A percentile compares a stretch with the other conserved stretches of the same genome.
Conservation (phyloP, 2,113 vertebrate genomes). For the Lamprotornis superbus region DNA sequence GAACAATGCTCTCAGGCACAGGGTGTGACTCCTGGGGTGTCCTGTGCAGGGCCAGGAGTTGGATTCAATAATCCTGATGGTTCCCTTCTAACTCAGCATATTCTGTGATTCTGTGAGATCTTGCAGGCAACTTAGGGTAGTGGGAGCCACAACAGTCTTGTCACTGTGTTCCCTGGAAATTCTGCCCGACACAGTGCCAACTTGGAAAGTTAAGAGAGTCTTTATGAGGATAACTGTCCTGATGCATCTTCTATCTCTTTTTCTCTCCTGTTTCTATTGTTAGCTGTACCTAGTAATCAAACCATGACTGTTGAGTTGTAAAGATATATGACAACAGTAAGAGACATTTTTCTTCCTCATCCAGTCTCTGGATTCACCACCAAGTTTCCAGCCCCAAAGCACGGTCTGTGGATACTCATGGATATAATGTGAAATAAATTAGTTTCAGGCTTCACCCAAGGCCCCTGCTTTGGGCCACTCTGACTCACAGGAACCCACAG, state of each 20-base stretch:
- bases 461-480: not conserved
- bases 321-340: not conserved
- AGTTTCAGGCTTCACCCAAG: not conserved
- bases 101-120: not conserved
- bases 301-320: not conserved
- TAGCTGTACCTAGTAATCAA: not conserved
- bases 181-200: not conserved
- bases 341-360: not conserved
- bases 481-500: not conserved
- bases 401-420: not conserved
- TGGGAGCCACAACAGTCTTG: not conserved
- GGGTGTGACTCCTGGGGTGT: not conserved
- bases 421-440: not conserved
- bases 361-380: not conserved
- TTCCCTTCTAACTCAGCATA: not conserved
- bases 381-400: not conserved
- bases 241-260: not conserved
- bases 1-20: accelerated
- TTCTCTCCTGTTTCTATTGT: not conserved
- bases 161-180: not conserved
- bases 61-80: accelerated
- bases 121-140: not conserved
- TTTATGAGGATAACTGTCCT: not conserved
- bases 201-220: not conserved
- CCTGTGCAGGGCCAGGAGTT: not conserved